Conservation (phyloP, 2,113 vertebrate species). For the Calyptomena viridis region DNA sequence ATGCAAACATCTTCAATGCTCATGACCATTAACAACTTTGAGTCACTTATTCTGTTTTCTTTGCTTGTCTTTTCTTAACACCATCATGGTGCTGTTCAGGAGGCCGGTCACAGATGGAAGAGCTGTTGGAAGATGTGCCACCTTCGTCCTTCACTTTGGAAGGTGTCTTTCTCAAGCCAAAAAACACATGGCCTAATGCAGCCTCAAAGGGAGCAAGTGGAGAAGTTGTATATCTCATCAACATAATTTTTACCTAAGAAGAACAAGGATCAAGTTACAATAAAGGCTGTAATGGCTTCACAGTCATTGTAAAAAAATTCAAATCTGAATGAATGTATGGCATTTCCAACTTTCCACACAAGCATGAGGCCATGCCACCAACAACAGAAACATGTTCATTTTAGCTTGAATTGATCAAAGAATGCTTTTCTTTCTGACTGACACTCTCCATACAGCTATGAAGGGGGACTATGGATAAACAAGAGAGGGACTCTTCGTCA, state of each 20-base stretch:
- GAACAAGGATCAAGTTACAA: conserved; percentile 5
- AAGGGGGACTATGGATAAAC: not conserved
- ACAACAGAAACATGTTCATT: not conserved
- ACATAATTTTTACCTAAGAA: conserved; percentile 84
- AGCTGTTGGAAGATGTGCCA: conserved; percentile 39
- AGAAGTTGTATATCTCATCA: conserved; percentile 73
- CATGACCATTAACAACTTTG: not conserved
- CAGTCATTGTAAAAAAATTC: not conserved
- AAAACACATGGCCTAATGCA: conserved; percentile 77
- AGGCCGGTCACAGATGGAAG: conserved; percentile 12
- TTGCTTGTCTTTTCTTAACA: conserved; percentile 62
- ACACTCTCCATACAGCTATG: not conserved
- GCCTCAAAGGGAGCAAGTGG: conserved; percentile 82
- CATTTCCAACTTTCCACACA: not conserved
- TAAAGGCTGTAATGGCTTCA: not conserved
- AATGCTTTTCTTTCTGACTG: not conserved
- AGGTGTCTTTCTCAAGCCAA: conserved; percentile 69
- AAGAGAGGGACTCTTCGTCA: not conserved
- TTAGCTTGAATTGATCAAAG: not conserved
- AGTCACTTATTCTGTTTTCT: conserved; percentile 69
- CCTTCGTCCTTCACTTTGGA: conserved; percentile 60
- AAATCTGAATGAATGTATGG: not conserved
- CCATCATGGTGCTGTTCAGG: not conserved
- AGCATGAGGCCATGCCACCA: not conserved
- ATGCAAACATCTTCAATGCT: conserved; percentile 25